A percentile compares a stretch with the other conserved stretches of the same genome.
These are phyloP conservation scores for Varecia variegata DNA, from an alignment of 2,797 vertebrate genomes.

Conservation along the genomic window DNA sequence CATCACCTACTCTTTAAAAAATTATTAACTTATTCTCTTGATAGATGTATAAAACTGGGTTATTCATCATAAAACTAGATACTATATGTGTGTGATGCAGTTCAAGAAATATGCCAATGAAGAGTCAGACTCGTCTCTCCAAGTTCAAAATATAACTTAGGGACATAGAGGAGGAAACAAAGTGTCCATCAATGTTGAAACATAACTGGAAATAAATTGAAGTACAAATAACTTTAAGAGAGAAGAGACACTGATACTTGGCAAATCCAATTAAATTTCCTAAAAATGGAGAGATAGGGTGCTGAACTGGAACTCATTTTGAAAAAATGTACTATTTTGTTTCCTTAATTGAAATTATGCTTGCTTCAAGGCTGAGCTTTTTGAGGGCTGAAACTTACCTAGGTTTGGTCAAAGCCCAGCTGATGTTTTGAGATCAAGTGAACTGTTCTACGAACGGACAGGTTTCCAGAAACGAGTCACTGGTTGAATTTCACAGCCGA, in stretches of 20 bases:
- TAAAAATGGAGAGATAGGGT: not conserved
- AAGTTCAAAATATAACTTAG: not conserved
- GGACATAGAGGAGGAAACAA: rapidly evolving
- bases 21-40: not conserved
- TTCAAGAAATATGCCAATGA: not conserved
- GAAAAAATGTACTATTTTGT: not conserved
- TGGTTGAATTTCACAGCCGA: not conserved
- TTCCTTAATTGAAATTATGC: not conserved
- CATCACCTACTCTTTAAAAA: not conserved
- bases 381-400: not conserved
- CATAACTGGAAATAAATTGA: not conserved
- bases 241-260: not conserved
- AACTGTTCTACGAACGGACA: not conserved
- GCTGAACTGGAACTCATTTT: not conserved
- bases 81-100: not conserved
- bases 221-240: not conserved
- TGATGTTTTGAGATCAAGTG: not conserved
- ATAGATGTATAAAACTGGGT: conserved; percentile 8
- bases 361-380: not conserved
- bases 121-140: not conserved
- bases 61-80: not conserved
- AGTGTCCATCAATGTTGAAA: not conserved
- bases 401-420: not conserved
- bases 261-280: not conserved
- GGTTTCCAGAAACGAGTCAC: not conserved